A percentile compares a stretch with the other conserved stretches of the same genome.
Conservation (phyloP, 2,113 vertebrate species). For the Gopherus evgoodei region DNA sequence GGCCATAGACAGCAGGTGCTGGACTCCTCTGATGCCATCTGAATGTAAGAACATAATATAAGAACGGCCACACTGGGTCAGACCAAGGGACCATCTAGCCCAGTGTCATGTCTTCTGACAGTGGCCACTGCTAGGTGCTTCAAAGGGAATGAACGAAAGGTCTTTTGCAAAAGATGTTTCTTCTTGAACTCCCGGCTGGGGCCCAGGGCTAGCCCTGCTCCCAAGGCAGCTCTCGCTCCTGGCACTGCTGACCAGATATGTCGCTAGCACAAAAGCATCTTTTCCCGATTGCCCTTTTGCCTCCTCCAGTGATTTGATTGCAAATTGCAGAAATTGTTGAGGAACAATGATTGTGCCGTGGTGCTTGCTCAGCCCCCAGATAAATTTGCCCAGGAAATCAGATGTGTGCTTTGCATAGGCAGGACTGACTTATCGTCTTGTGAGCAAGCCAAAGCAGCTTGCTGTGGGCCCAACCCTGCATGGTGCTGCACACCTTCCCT, state of each 20-base stretch:
- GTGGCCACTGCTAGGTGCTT: background rate
- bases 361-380: fast-evolving
- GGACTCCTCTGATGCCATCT: background rate
- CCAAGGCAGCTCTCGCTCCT: background rate
- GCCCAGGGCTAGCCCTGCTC: fast-evolving
- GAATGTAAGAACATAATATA: background rate
- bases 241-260: background rate
- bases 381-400: background rate
- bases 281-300: background rate
- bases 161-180: fast-evolving
- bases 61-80: background rate
- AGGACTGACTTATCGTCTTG: background rate
- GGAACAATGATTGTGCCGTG: background rate
- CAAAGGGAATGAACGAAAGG: background rate
- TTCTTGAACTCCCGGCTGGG: background rate
- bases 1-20: background rate
- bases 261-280: constrained; percentile 29
- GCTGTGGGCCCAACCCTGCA: background rate
- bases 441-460: background rate
- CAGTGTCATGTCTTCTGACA: background rate
- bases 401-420: fast-evolving
- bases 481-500: fast-evolving
- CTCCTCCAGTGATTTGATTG: background rate
- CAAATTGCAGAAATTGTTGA: background rate
- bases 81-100: background rate